Conservation (phyloP, 2,888 invertebrate genomes). For the Temnothorax rugatulus region DNA sequence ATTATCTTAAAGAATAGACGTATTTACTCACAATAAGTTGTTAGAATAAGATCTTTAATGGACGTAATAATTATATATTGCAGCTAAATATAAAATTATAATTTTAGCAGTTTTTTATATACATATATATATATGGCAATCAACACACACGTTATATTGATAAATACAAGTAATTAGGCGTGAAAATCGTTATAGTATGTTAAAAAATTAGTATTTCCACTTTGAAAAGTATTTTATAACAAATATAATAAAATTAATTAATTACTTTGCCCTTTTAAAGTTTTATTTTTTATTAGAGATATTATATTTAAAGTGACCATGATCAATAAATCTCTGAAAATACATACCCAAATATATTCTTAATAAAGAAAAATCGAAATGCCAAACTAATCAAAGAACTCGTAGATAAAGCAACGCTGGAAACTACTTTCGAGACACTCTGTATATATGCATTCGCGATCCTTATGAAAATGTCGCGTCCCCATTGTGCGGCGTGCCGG, state of each 20-base stretch:
- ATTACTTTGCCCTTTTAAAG: neutral
- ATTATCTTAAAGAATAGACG: neutral
- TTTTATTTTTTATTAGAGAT: neutral
- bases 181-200: neutral
- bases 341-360: neutral
- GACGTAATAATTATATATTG: neutral
- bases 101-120: neutral
- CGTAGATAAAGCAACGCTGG: neutral
- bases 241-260: conserved; percentile 14
- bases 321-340: neutral
- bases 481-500: conserved; percentile 25
- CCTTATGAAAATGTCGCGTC: conserved; percentile 48
- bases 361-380: neutral
- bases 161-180: neutral
- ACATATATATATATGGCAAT: neutral
- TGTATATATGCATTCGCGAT: conserved; percentile 28
- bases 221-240: conserved; percentile 65
- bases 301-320: neutral
- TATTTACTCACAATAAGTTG: neutral
- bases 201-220: conserved; percentile 39
- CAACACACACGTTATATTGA: neutral
- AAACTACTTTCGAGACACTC: conserved; percentile 8
- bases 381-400: neutral
- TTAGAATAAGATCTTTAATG: neutral
- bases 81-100: neutral